A percentile compares a stretch with the other conserved stretches of the same genome.
phyloP scores from a whole-genome alignment of 2,797 vertebrate genomes.

The Picus viridis region DNA sequence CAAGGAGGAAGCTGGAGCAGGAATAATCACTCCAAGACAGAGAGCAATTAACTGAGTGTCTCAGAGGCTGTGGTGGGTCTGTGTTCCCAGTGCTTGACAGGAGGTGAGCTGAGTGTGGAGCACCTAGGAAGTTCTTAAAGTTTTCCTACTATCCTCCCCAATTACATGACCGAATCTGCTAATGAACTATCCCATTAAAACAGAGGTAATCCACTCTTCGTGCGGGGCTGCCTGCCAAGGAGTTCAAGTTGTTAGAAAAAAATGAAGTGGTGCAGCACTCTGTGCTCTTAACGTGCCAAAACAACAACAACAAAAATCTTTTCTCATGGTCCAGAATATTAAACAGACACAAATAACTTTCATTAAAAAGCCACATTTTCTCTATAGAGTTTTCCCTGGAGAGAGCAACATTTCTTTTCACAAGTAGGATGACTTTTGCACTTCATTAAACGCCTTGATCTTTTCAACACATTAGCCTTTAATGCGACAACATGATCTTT shows the following conservation, averaged over 20 bases:
- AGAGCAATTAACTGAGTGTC: slow-evolving; percentile 29
- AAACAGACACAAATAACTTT: slow-evolving; percentile 67
- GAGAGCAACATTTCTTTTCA: slow-evolving; percentile 13
- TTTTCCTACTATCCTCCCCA: not conserved
- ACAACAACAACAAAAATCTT: slow-evolving; percentile 41
- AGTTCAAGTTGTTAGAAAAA: slow-evolving; percentile 1
- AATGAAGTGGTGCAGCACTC: slow-evolving; percentile 14
- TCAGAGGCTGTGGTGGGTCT: slow-evolving; percentile 46
- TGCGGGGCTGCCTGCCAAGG: not conserved
- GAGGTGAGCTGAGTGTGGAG: not conserved
- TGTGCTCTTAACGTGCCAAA: slow-evolving; percentile 44
- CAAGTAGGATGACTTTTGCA: slow-evolving; percentile 62
- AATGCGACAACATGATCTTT: slow-evolving; percentile 35
- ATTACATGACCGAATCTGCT: not conserved
- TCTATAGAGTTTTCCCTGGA: slow-evolving; percentile 34
- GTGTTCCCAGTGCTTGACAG: slow-evolving; percentile 31
- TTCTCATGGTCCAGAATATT: slow-evolving; percentile 53
- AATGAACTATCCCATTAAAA: slow-evolving; percentile 20
- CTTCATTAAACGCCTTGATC: slow-evolving; percentile 69
- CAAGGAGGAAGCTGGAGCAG: not conserved
- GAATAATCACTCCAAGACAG: not conserved
- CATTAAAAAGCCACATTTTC: slow-evolving; percentile 67
- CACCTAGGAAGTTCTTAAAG: not conserved
- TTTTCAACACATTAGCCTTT: slow-evolving; percentile 56
- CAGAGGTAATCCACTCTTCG: slow-evolving; percentile 19